Evolutionary conservation across 2,797 vertebrate species (phyloP), one percentile per base, ranked within the genome.

Genomic region (Peromyscus attwateri): DNA sequence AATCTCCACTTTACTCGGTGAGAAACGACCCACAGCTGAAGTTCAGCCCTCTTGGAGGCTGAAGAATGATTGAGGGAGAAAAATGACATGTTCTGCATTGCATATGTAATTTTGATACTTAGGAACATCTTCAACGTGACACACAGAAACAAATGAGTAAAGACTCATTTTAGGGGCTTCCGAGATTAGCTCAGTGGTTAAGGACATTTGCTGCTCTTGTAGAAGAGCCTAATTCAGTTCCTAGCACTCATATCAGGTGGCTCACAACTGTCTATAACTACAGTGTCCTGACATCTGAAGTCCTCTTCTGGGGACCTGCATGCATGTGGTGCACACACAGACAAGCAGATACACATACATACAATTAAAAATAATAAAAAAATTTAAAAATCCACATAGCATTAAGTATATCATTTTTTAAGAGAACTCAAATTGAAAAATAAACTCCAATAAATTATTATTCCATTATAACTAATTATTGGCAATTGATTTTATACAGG

Each of bases 11-110:
- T 55, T 71, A 68, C 52, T 94, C 75, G 60, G 84, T 29, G 83
- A 95, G 89, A 94, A 97, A 82, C 60, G 52, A 88, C 76, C 79
- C 29, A 13, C 0, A 40, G 66, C 64, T 94, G 83, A 91, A 88
- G 93, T 7, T 64, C 0, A 75, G 43, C 3, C 3, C 10, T 87
- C 55, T 90, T 29, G 9, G 68, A 84, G 34, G 60, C 85, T 29
- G 29, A 82, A 84, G 57, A 89, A 55, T 8, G 17, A 57, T 13
- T 2, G 25, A 89, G 31, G 9, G 27, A 89, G 62, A 31, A 87
- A 81, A 87, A 91, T 13, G 19, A 11, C 14, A 11, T 31, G 14
- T 57, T 23, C 23, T 75, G 3, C 49, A 70, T 43, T 57, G 27
- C 7, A 52, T 25, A 21, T 23, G 7, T 40, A 6, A 84, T 64